Evolutionary conservation across 1,140 invertebrate species (phyloP).

Genomic region (Brachionus plicatilis): DNA sequence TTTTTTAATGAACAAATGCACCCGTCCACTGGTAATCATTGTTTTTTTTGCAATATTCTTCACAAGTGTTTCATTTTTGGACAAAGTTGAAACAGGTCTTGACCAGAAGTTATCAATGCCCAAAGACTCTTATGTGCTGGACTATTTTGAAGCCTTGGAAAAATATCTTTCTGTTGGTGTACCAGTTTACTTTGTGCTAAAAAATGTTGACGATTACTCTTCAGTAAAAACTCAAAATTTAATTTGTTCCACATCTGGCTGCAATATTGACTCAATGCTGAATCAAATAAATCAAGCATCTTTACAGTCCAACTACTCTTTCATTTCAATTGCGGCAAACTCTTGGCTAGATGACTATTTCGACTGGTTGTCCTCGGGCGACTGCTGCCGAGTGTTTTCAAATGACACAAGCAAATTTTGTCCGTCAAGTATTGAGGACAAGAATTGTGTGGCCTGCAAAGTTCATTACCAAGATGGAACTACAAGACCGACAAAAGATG

Average conservation of each 20-base stretch:
- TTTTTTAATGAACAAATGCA: constrained; percentile 12
- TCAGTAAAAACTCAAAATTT: constrained; percentile 64
- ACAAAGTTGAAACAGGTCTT: constrained; percentile 74
- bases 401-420: constrained; percentile 49
- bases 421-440: constrained; percentile 45
- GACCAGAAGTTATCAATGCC: constrained; percentile 85
- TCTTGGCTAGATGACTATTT: constrained; percentile 90
- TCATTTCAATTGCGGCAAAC: constrained; percentile 68
- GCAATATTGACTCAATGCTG: constrained; percentile 72
- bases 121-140: constrained; percentile 75
- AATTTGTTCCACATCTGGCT: constrained; percentile 68
- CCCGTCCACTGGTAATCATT: not conserved
- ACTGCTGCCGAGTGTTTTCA: constrained; percentile 55
- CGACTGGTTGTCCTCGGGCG: constrained; percentile 64
- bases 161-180: constrained; percentile 74
- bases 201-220: constrained; percentile 68
- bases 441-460: constrained; percentile 1
- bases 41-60: constrained; percentile 82
- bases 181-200: constrained; percentile 83
- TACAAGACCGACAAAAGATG: constrained; percentile 55
- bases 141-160: constrained; percentile 70
- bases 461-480: constrained; percentile 36
- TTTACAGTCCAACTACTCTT: constrained; percentile 65
- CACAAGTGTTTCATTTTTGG: constrained; percentile 74
- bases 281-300: constrained; percentile 76